Base-by-base conservation (phyloP, 1,140 invertebrate species). In the Zophobas atratus region DNA sequence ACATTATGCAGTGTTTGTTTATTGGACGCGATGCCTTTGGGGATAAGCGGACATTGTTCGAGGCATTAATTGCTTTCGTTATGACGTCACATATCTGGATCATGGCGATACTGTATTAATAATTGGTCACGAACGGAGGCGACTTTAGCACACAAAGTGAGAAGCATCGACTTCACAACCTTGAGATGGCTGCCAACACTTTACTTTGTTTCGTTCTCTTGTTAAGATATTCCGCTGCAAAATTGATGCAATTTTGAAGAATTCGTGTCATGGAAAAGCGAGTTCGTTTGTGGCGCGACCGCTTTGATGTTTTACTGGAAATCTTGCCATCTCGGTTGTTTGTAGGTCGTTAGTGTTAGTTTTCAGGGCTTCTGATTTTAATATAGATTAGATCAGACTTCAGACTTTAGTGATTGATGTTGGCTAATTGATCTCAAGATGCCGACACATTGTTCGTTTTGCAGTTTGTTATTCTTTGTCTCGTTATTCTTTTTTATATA, bases 351-450 rank as follows among this genome's bases (percentile, higher is more conserved):
- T 67, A 67, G 60, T 67, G 60, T 67, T 67, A 67, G 39, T 41
- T 67, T 67, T 67, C 60, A 67, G 60, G 60, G 60, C 60, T 67
- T 67, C 60, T 67, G 70, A 72, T 72, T 72, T 72, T 72, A 72
- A 72, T 72, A 72, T 72, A 72, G 70, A 72, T 72, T 72, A 72
- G 70, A 72, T 72, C 70, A 56, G 51, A 72, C 63, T 43, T 70
- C 33, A 70, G 63, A 70, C 70, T 56, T 56, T 72, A 36, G 46
- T 72, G 70, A 72, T 72, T 72, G 70, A 72, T 72, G 70, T 72
- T 72, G 38, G 70, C 70, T 72, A 72, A 72, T 72, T 72, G 70
- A 72, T 49, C 70, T 53, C 70, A 49, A 67, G 39, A 67, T 41
- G 60, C 60, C 60, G 60, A 67, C 60, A 43, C 39, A 43, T 67